A percentile compares a stretch with the other conserved stretches of the same genome.
These are phyloP conservation scores for Catocala fraxini DNA, from an alignment of 2,888 invertebrate species.

Conservation along the genomic window DNA sequence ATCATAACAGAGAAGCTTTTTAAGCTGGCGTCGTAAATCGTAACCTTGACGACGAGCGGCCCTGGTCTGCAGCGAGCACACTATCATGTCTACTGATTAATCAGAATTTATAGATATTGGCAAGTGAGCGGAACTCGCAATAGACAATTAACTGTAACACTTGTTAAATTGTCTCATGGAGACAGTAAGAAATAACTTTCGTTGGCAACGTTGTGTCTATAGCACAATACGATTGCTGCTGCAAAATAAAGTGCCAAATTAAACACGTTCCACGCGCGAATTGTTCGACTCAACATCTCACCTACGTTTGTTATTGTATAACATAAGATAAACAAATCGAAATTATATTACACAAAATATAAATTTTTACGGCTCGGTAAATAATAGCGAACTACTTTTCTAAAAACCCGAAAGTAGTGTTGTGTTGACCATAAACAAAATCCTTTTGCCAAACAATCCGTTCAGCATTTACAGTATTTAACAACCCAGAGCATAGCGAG, in stretches of 20 bases:
- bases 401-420: slow-evolving; percentile 32
- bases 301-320: slow-evolving; percentile 28
- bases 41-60: slow-evolving; percentile 62
- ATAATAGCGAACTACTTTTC: slow-evolving; percentile 25
- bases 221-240: slow-evolving; percentile 52
- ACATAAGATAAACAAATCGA: slow-evolving; percentile 27
- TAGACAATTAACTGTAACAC: slow-evolving; percentile 73
- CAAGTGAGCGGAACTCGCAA: slow-evolving; percentile 66
- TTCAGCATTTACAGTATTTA: slow-evolving; percentile 49
- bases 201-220: slow-evolving; percentile 68
- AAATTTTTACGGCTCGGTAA: slow-evolving; percentile 27
- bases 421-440: slow-evolving; percentile 50
- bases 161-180: slow-evolving; percentile 74
- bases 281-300: slow-evolving; percentile 31
- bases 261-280: slow-evolving; percentile 59
- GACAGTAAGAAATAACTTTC: slow-evolving; percentile 75
- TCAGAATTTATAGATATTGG: slow-evolving; percentile 78
- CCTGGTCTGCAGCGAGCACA: slow-evolving; percentile 52
- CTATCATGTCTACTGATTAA: slow-evolving; percentile 68
- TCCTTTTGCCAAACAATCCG: slow-evolving; percentile 47
- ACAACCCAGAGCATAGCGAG: slow-evolving; percentile 46
- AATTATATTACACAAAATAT: slow-evolving; percentile 16
- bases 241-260: slow-evolving; percentile 71
- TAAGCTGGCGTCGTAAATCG: slow-evolving; percentile 38
- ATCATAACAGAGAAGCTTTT: slow-evolving; percentile 52